Conservation (phyloP, 2,113 vertebrate species). For the Xenotilapia flavipinnis region DNA sequence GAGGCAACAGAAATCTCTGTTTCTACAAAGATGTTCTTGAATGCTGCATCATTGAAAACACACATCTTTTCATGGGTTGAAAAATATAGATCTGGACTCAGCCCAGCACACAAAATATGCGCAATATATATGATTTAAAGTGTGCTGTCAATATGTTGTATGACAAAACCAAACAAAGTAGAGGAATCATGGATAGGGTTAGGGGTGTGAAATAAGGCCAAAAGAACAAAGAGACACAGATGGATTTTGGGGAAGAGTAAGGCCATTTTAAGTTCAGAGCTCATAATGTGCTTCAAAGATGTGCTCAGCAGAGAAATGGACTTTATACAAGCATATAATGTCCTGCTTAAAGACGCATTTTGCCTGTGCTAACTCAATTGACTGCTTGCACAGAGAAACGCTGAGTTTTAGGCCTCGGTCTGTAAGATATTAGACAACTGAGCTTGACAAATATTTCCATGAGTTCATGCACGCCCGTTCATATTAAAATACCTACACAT, state of each 20-base stretch:
- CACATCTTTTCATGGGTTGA: background rate
- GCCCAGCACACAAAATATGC: background rate
- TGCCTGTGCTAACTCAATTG: background rate
- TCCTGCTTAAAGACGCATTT: background rate
- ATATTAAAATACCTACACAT: constrained; percentile 21
- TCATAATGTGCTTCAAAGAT: constrained; percentile 25
- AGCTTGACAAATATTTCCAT: constrained; percentile 43
- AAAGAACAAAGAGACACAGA: background rate
- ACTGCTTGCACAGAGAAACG: background rate
- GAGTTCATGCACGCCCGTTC: constrained; percentile 2
- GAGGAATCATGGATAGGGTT: background rate
- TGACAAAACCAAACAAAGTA: background rate
- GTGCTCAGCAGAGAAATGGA: background rate
- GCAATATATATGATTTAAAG: background rate
- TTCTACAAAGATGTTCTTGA: background rate
- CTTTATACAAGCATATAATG: background rate
- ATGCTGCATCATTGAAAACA: background rate
- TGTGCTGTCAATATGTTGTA: background rate
- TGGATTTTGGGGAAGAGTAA: background rate
- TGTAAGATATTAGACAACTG: constrained; percentile 32
- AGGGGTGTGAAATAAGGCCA: background rate
- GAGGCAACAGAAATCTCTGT: background rate
- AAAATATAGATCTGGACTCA: background rate
- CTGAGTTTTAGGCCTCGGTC: background rate
- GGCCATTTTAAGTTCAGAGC: background rate